Base-by-base conservation (phyloP, 2,797 vertebrate genomes). In the Tapirus indicus region DNA sequence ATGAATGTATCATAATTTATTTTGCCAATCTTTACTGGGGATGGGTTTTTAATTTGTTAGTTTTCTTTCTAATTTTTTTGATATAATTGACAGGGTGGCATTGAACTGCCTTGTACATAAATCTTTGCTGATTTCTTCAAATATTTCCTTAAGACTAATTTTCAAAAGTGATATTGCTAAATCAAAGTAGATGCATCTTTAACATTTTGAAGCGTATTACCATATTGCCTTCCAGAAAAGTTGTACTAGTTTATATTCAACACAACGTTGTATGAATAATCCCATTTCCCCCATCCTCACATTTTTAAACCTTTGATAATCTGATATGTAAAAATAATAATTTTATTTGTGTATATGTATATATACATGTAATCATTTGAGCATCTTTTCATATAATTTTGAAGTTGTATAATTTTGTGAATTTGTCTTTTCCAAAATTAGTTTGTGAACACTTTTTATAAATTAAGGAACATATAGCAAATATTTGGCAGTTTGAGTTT, bases 391-490 rank as follows among this genome's bases (percentile, higher is more conserved):
- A 64, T 77, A 21, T 84, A 44, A 62, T 90, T 96, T 89, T 25
- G 54, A 58, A 74, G 18, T 89, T 27, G 13, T 66, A 62, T 92
- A 62, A 91, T 94, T 95, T 92, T 86, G 11, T 80, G 47, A 95
- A 41, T 86, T 68, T 79, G 0, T 87, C 52, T 86, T 95, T 86
- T 92, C 29, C 54, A 94, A 68, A 95, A 56, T 92, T 87, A 75
- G 18, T 62, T 94, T 62, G 32, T 25, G n/a, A 80, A 78, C 3
- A 88, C 6, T 44, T 91, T 94, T 92, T 82, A 13, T 71, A 66
- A 77, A 84, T 90, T 94, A 88, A 88, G 6, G 18, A 92, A 87
- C 16, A 41, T 17, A 32, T 8, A 49, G 21, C 44, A 54, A 72
- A 41, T 94, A 74, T 83, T 92, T 91, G 89, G 10, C 13, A 66